These are phyloP conservation scores for Temnothorax unifasciatus DNA, from an alignment of 2,888 invertebrate genomes.

Conservation along the genomic window DNA sequence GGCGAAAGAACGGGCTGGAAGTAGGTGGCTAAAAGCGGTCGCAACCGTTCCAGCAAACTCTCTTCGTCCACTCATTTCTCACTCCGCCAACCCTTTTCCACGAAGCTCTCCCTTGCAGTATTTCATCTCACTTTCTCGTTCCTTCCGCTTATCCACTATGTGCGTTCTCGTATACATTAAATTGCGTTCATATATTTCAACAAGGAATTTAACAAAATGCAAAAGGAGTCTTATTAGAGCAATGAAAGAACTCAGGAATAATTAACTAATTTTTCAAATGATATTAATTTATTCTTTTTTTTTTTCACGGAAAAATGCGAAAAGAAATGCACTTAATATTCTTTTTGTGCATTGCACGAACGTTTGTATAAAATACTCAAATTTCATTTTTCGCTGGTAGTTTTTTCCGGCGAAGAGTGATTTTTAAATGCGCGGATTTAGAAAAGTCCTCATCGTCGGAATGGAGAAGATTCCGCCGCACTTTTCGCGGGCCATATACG, in stretches of 20 bases:
- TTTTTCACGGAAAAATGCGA: neutral
- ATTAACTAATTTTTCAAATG: neutral
- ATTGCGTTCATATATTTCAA: constrained; percentile 19
- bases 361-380: neutral
- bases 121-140: constrained; percentile 52
- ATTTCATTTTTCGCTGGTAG: neutral
- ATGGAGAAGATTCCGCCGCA: neutral
- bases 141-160: constrained; percentile 38
- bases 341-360: neutral
- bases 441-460: constrained; percentile 8
- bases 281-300: neutral
- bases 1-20: constrained; percentile 42
- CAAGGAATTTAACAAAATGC: neutral
- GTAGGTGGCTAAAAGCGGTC: constrained; percentile 50
- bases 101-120: constrained; percentile 12
- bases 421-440: constrained; percentile 32
- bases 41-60: constrained; percentile 35
- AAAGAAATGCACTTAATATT: neutral
- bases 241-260: neutral
- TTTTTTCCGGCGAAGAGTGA: neutral
- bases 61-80: constrained; percentile 36
- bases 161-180: constrained; percentile 35
- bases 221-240: neutral
- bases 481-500: constrained; percentile 28
- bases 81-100: constrained; percentile 19